Evolutionary conservation across 2,888 invertebrate genomes (phyloP), one percentile per base, ranked within the genome.

Genomic region (Meandrusa payeni): DNA sequence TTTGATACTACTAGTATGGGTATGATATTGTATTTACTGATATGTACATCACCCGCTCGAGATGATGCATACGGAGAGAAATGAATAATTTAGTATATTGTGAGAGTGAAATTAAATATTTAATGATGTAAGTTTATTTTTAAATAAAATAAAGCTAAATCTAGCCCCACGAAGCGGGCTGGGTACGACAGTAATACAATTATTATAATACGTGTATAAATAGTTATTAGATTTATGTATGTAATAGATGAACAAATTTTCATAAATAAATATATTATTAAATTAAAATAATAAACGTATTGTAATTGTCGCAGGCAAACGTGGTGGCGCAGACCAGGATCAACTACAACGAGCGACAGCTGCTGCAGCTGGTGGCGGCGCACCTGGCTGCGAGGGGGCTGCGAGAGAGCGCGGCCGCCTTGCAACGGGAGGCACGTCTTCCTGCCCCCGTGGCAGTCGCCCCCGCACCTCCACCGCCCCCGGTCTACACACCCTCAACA

Each of bases 301-400:
- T 9, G 2, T 9, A 3, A 7, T 9, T 5, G 1, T 68, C 64
- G 1, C 66, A 92, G 93, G 95, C 97, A 0, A 97, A 97, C 77
- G 96, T 99, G 28, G 97, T 99, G 0, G 97, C 98, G 0, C 97
- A 98, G 78, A 99, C 99, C 0, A 93, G 95, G 51, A 98, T 99
- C 47, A 94, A 94, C 64, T 99, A 95, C 89, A 97, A 98, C 76
- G 96, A 97, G 71, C 92, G 94, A 28, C 98, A 99, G 75, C 86
- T 99, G 20, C 91, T 97, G 55, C 96, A 97, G 71, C 86, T 99
- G 5, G 97, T 99, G 31, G 93, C 96, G 63, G 94, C 95, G 42
- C 97, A 98, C 83, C 88, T 99, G 38, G 69, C 91, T 19, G 90
- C 91, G 1, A 93, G 95, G 59, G 97, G 95, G 0, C 89, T 94